Evolutionary conservation across 2,797 vertebrate genomes (phyloP), one percentile per base, ranked within the genome.

Genomic region (Neosilurus mollespiculum): DNA sequence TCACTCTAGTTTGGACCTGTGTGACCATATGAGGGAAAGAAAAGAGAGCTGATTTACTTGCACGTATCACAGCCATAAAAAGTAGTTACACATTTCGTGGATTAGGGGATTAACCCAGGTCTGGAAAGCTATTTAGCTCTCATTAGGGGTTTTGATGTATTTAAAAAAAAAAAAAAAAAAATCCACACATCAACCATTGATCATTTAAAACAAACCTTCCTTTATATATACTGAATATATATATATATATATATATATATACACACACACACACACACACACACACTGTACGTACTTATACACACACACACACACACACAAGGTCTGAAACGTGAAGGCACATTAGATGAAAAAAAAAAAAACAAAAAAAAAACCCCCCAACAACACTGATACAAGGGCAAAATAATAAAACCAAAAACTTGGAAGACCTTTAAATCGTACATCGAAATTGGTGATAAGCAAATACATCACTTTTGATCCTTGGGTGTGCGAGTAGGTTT

Each of bases 41-140:
- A 78, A 58, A 78, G 12, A n/a, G 3, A 54, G 18, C 43, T 11
- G 18, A 58, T 66, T 83, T 65, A 56, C 15, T 67, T 30, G 9
- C 9, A 43, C 3, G 12, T 56, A 14, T 70, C 24, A 56, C 43
- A 73, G 66, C 75, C 62, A 77, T 59, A 90, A 88, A 91, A 90
- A 86, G 86, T 85, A 66, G 87, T 22, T 83, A 85, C 67, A 84
- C 82, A 53, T 84, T 82, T 81, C 72, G 85, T 81, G 84, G 89
- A 92, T 92, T 93, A 91, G 37, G 37, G 49, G 80, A 80, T 69
- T 87, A 93, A 93, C 91, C 87, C 89, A 91, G 88, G 90, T 88
- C 89, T 92, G 78, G 87, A 61, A 30, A 62, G 26, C 43, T 72
- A 43, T 62, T 78, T 58, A 53, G 15, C 24, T 53, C 37, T 37